These are phyloP conservation scores for Halcyon smyrnensis DNA, from an alignment of 2,797 vertebrate species.

Conservation along the genomic window DNA sequence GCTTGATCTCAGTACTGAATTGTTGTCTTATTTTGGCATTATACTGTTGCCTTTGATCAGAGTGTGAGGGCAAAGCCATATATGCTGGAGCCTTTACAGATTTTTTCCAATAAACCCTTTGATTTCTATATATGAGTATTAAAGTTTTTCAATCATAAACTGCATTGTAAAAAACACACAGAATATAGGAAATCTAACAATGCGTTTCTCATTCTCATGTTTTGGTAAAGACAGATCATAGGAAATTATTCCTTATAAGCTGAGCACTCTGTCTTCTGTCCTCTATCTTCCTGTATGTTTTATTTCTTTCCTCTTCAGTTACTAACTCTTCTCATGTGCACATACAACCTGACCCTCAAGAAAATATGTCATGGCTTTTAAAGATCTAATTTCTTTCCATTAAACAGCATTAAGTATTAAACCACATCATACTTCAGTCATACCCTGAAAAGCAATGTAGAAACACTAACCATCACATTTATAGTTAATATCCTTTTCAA, in stretches of 20 bases:
- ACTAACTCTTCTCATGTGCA: background rate
- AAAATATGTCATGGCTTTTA: background rate
- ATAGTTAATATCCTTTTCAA: background rate
- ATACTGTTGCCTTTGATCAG: constrained; percentile 39
- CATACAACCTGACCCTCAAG: background rate
- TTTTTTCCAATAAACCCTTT: background rate
- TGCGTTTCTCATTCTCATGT: background rate
- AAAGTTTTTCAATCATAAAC: background rate
- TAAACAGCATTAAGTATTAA: background rate
- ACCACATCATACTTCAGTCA: background rate
- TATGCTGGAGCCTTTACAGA: background rate
- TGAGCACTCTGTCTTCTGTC: background rate
- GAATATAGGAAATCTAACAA: background rate
- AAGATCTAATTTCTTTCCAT: background rate
- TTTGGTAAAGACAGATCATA: background rate
- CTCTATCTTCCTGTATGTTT: background rate
- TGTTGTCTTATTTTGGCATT: constrained; percentile 17
- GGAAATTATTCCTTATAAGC: background rate
- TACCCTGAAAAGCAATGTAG: background rate
- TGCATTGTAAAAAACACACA: background rate
- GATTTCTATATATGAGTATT: background rate
- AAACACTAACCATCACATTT: background rate
- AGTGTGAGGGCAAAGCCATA: background rate
- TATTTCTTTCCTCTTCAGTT: background rate
- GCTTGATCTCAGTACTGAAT: background rate